Evolutionary conservation across 2,797 vertebrate genomes (phyloP), one percentile per base, ranked within the genome.

Genomic region (Bovichtus variegatus): DNA sequence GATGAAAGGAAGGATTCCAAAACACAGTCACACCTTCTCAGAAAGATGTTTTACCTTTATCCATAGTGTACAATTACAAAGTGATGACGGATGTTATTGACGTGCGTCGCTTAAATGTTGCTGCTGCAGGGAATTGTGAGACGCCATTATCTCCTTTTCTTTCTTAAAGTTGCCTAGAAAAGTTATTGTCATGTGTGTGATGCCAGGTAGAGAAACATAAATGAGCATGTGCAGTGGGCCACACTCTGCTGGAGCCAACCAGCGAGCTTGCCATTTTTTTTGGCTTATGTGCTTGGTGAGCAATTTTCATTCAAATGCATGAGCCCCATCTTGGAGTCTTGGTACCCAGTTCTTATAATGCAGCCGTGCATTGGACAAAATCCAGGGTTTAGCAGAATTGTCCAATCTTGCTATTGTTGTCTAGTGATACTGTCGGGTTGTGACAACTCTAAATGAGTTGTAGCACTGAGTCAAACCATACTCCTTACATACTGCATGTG

Each of bases 191-290:
- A 25, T 27, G 3, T 38, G 29, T 46, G 23, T 38, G 43, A 9
- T 19, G 8, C 2, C 34, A 25, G 47, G 11, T 34, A 21, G 46
- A 61, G 36, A 40, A 62, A 40, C 21, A 31, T 41, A 60, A 31
- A 50, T 76, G 29, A 74, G 51, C 51, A 38, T 61, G 50, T n/a
- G 53, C 65, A 61, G 47, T 46, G 47, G 46, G 25, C 40, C 25
- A n/a, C 34, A 25, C 2, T n/a, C 12, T 68, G 18, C 2, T 0
- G 6, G 38, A 47, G 47, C n/a, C 51, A 23, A 41, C 38, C 31
- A 53, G 47, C 53, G 64, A 44, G 40, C 27, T 53, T 54, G 23
- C 18, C 27, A n/a, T 15, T 19, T 10, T 34, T 2, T 61, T 69
- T 29, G 64, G 11, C 19, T 38, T 9, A 36, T 44, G 6, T 50